Evolutionary conservation across 2,113 vertebrate species (phyloP).

Genomic region (Rhizomys pruinosus): DNA sequence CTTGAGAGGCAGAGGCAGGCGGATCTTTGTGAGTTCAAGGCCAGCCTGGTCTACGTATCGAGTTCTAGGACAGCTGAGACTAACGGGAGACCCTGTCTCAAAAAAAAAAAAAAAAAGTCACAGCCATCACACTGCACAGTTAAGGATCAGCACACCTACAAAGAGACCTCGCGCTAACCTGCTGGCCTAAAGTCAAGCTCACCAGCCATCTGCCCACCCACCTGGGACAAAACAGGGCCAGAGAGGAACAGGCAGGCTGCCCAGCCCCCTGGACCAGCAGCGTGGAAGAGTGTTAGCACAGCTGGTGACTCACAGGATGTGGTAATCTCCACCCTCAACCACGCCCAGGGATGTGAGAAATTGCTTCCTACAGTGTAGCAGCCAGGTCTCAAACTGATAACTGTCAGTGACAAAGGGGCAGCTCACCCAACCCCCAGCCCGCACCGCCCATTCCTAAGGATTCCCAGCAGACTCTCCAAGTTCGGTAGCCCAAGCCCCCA

Average conservation of each 20-base stretch:
- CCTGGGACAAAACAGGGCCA: not conserved
- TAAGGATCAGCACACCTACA: rapidly evolving
- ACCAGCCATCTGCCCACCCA: not conserved
- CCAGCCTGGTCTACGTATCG: too few species aligned
- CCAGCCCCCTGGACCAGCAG: not conserved
- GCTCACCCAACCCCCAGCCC: not conserved
- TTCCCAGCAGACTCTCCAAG: not conserved
- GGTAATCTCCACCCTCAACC: not conserved
- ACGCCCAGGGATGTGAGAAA: not conserved
- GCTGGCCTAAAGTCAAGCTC: not conserved
- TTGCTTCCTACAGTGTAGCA: not conserved
- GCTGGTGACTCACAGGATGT: not conserved
- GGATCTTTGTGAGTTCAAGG: too few species aligned
- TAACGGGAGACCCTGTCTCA: too few species aligned
- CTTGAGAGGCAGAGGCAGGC: too few species aligned
- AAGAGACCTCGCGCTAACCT: not conserved
- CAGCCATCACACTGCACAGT: not conserved
- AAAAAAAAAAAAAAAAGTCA: too few species aligned
- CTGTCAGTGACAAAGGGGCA: not conserved
- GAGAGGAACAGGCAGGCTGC: not conserved
- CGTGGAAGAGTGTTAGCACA: not conserved
- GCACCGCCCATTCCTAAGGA: too few species aligned
- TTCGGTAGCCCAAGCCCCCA: rapidly evolving
- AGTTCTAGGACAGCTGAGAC: too few species aligned
- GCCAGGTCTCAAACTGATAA: too few species aligned